Evolutionary conservation across 2,113 vertebrate genomes (phyloP), one percentile per base, ranked within the genome.

Genomic region (Percina caprodes): DNA sequence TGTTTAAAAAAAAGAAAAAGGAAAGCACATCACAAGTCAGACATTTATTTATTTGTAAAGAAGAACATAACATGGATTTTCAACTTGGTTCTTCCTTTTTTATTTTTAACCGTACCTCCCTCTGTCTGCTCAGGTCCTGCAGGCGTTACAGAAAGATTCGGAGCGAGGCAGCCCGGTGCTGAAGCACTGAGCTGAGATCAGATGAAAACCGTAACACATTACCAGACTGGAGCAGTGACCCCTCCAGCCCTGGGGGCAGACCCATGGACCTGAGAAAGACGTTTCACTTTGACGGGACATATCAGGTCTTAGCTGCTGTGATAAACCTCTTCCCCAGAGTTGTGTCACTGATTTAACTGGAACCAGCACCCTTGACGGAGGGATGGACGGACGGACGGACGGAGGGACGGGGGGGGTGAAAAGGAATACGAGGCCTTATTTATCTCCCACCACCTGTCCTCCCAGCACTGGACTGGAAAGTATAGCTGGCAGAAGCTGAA

Each of bases 141-240:
- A 96, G 81, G 93, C 96, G 11, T 81, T 99, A 83, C 97, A 98
- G 95, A 99, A 96, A 77, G 96, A 97, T 8, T 89, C 81, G 93
- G 97, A 98, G 74, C 95, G 91, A 85, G 95, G 95, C 84, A 98
- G 97, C 88, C 97, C 95, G 2, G 95, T 95, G 10, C 95, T 96
- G 83, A 96, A 96, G 82, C 97, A 73, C 91, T 99, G 94, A 96
- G 33, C 78, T 52, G 49, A 77, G 48, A 58, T 61, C 45, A 19
- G 74, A 62, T 42, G 52, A 26, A 30, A 19, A 52, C 33, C 45
- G 2, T 26, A 63, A 21, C 75, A 33, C 66, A 58, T 66, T 46
- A 48, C 67, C 13, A 1, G 68, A 85, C 81, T 79, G 30, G 1
- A 30, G 65, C 76, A 55, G 63, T 16, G 39, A 11, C 62, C 8